Base-by-base conservation (phyloP, 2,888 invertebrate species). In the Mythimna lalbum region DNA sequence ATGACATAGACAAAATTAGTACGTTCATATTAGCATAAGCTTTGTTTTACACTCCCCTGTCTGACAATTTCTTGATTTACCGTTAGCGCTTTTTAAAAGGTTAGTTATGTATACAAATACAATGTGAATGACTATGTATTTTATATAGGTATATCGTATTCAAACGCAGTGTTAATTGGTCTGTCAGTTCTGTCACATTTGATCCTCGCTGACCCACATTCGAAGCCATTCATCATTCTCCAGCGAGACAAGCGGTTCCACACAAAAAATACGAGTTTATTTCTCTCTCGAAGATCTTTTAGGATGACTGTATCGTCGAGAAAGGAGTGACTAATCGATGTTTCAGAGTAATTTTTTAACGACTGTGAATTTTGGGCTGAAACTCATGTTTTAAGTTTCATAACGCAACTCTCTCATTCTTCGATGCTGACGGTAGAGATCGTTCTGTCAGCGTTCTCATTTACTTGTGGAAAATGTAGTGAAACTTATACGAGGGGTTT, bases 141-240 rank as follows among this genome's bases (percentile, higher is more conserved):
- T 52, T 75, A 52, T 70, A n/a, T 53, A 73, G 52, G 71, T 69
- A 71, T 43, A 69, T 70, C 36, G 64, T 69, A 65, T 73, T 67
- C 50, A 63, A 64, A 49, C 36, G 33, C 47, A 47, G 79, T 88
- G 88, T 83, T 93, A 93, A 93, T 90, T 90, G 85, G 77, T 71
- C 55, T 69, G 78, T 90, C 91, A 91, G 85, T 76, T 71, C 55
- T 69, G 78, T 90, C 91, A 91, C 89, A 88, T 82, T 69, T 84
- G 85, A 79, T 88, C 83, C 86, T 83, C 82, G 83, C 87, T 91
- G 91, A 90, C 93, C 92, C 73, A 92, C 86, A 90, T 93, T 82
- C 73, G 74, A 57, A 80, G 80, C 81, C 83, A 88, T 89, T 88
- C 87, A 88, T 89, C 83, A 84, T 69, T 71, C 61, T 33, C 64